phyloP scores from a whole-genome alignment of 2,888 invertebrate species.

The Latheticus oryzae region DNA sequence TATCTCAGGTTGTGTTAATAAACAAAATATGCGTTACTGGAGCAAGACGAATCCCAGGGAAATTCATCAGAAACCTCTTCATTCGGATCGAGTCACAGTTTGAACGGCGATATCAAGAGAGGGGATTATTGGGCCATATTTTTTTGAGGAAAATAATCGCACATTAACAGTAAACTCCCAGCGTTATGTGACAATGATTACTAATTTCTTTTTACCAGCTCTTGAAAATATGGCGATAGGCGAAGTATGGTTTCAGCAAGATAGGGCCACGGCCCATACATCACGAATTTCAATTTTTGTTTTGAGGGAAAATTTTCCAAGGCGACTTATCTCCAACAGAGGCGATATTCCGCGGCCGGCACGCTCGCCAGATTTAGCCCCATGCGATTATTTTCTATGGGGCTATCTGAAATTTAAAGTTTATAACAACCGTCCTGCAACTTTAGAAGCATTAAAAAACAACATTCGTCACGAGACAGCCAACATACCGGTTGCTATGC shows the following conservation, averaged over 20 bases:
- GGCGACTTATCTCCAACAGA: constrained; percentile 45
- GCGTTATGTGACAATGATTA: neutral
- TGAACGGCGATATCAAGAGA: constrained; percentile 46
- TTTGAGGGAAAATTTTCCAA: constrained; percentile 45
- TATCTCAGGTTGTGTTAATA: constrained; percentile 32
- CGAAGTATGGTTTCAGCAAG: constrained; percentile 46
- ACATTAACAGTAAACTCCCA: neutral
- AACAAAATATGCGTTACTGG: constrained; percentile 60
- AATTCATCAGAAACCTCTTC: constrained; percentile 9
- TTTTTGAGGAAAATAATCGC: neutral
- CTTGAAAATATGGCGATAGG: neutral
- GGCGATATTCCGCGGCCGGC: constrained; percentile 46
- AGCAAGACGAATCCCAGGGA: constrained; percentile 51
- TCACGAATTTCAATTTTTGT: constrained; percentile 42
- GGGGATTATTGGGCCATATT: constrained; percentile 49
- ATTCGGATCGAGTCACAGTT: constrained; percentile 1
- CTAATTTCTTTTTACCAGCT: neutral
- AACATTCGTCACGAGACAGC: neutral
- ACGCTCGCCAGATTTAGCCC: constrained; percentile 45
- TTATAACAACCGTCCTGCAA: neutral
- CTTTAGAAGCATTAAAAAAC: neutral
- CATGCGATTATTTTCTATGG: constrained; percentile 44
- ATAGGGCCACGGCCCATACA: constrained; percentile 45
- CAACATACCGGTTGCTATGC: neutral
- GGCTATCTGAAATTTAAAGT: constrained; percentile 29